Base-by-base conservation (phyloP, 2,797 vertebrate species). In the Pseudochirops cupreus region DNA sequence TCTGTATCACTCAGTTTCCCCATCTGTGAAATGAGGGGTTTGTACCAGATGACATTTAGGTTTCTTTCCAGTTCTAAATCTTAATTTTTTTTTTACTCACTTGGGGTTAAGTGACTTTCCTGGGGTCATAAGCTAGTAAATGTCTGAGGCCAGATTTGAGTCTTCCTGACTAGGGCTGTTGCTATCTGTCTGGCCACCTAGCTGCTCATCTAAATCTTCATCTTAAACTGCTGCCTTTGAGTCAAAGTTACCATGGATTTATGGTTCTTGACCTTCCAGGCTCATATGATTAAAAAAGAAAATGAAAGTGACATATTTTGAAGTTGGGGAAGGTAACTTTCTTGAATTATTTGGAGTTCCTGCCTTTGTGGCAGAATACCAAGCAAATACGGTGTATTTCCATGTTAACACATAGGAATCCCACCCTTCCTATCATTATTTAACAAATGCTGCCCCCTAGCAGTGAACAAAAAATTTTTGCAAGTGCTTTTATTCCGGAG, bases 371-470 rank as follows among this genome's bases (percentile, higher is more conserved):
- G 95, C 90, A 82, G 91, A 95, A 55, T 46, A 87, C 46, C 89
- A 96, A 95, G 92, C 39, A 89, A 55, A 93, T 87, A 87, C 39
- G 50, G 21, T 46, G 46, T 24, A 46, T 46, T 1, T 29, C 39
- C 13, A n/a, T 91, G 53, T 91, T 33, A 91, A 55, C 58, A 21
- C 56, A 14, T 9, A 94, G 92, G 89, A 62, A 90, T 56, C 26
- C 54, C 7, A 93, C 57, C 2, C 0, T 53, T 26, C 39, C 3
- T 3, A 28, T 90, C 89, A 97, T 98, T 97, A 59, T 58, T 98
- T 95, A 98, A 96, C 94, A 90, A 39, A 98, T 91, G 46, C 95
- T 95, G 98, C 98, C 98, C 98, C 96, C 98, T 98, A 99, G 98
- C 97, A 98, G 97, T 91, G 13, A 90, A 0, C 0, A 62, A 7